phyloP scores from a whole-genome alignment of 2,797 vertebrate species.

The Furcifer pardalis region DNA sequence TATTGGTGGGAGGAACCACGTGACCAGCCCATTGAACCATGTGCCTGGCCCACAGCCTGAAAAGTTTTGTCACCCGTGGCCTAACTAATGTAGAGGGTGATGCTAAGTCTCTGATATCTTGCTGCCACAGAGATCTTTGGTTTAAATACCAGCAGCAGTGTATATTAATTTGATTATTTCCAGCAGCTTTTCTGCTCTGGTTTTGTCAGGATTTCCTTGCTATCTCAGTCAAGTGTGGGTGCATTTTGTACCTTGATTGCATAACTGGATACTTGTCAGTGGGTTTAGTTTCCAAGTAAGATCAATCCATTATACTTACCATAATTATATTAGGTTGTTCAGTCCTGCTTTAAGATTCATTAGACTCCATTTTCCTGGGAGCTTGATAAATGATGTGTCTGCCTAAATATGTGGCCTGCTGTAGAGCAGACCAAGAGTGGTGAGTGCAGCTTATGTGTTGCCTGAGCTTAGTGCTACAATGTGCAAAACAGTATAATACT shows the following conservation, averaged over 20 bases:
- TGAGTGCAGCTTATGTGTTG: conserved; percentile 11
- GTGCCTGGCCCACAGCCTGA: no score
- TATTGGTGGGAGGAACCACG: no score
- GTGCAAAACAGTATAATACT: conserved; percentile 1
- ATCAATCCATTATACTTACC: conserved; percentile 5
- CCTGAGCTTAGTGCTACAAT: neutral
- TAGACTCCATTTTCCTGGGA: neutral
- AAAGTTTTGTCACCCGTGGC: no score
- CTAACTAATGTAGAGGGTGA: no score
- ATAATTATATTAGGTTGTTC: conserved; percentile 7
- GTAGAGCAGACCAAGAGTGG: neutral
- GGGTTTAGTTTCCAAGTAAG: neutral
- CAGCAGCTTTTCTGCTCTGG: neutral
- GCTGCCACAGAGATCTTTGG: neutral
- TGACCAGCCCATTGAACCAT: no score
- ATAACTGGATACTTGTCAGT: conserved; percentile 5
- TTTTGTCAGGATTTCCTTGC: conserved; percentile 22
- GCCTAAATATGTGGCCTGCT: neutral
- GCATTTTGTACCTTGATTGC: neutral
- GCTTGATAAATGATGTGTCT: conserved; percentile 23
- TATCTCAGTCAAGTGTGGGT: neutral
- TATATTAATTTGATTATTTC: neutral
- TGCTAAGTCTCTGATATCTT: neutral
- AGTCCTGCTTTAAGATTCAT: conserved; percentile 1
- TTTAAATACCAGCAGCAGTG: neutral